phyloP scores from a whole-genome alignment of 53 echinoderm and acorn worm genomes.

The Actinopyga echinites region DNA sequence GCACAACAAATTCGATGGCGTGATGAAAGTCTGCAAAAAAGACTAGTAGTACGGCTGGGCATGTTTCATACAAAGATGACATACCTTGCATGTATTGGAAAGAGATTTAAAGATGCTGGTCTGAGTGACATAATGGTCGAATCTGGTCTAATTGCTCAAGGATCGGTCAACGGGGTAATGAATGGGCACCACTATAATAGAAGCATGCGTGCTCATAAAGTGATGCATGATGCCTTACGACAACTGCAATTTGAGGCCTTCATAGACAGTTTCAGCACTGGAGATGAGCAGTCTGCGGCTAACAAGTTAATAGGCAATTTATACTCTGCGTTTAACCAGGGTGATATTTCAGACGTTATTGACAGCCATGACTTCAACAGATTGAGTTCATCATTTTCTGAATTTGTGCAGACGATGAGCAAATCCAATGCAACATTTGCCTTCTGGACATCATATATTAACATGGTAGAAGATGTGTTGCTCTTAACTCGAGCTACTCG shows the following conservation, averaged over 20 bases:
- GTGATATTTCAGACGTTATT: background rate
- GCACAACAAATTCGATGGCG: slow-evolving; percentile 53
- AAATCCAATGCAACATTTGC: slow-evolving; percentile 27
- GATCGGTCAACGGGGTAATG: slow-evolving; percentile 52
- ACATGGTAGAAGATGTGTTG: slow-evolving; percentile 37
- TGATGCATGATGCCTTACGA: slow-evolving; percentile 34
- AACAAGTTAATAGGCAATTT: background rate
- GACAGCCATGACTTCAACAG: background rate
- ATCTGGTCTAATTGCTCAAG: slow-evolving; percentile 35
- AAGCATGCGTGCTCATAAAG: slow-evolving; percentile 32
- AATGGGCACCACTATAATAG: slow-evolving; percentile 54
- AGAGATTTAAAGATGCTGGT: slow-evolving; percentile 46
- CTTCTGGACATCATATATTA: slow-evolving; percentile 55
- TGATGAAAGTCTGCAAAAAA: background rate
- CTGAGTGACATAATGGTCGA: slow-evolving; percentile 45
- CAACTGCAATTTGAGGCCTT: slow-evolving; percentile 31
- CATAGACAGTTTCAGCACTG: background rate
- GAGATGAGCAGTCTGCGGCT: background rate
- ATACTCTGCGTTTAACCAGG: background rate
- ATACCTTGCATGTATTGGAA: slow-evolving; percentile 37
- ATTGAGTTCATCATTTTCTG: background rate
- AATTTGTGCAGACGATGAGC: background rate
- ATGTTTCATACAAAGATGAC: slow-evolving; percentile 56
- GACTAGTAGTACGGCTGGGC: slow-evolving; percentile 55
- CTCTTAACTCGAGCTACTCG: slow-evolving; percentile 43